Evolutionary conservation across 2,888 invertebrate genomes (phyloP), one percentile per base, ranked within the genome.

Genomic region (Diogma glabrata): DNA sequence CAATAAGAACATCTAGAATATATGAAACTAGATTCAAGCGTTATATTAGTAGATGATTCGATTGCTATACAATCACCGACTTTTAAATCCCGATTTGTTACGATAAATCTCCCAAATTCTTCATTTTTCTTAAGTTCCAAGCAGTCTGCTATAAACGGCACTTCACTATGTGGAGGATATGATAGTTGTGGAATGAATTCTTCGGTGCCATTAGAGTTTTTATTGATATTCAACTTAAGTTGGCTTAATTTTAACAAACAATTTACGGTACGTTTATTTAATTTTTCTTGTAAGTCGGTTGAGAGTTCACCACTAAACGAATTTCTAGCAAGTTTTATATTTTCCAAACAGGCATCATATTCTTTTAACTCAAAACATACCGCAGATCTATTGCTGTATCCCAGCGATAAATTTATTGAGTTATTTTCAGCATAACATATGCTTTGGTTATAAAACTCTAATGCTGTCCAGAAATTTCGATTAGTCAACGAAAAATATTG

Each of bases 371-470:
- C 75, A 57, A 76, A 78, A 49, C 87, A 74, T 9, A 84, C 78
- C 22, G 86, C 87, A 38, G 89, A 87, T 59, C 89, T 76, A 63
- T 89, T 89, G 1, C 82, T 81, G 61, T 82, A 76, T 1, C 84
- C 83, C 45, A 84, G 66, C 10, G 75, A 70, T 55, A 83, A 74
- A 60, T 76, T 75, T 55, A 79, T 75, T 12, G 81, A 76, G 33
- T 69, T 63, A 1, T 63, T 52, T 48, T 77, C 76, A 7, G 87
- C 81, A 66, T 73, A 73, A 10, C 80, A 75, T 57, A 86, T 71
- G 56, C 83, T 77, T 62, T 76, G 70, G 48, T 81, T 81, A 57
- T 76, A 75, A 51, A 65, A 57, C 54, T 66, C 63, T 36, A 72
- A 69, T 52, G 79, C 78, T 59, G 66, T 67, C 60, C 71, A 72